These are phyloP conservation scores for Tinamus guttatus DNA, from an alignment of 2,113 vertebrate genomes.

Conservation along the genomic window DNA sequence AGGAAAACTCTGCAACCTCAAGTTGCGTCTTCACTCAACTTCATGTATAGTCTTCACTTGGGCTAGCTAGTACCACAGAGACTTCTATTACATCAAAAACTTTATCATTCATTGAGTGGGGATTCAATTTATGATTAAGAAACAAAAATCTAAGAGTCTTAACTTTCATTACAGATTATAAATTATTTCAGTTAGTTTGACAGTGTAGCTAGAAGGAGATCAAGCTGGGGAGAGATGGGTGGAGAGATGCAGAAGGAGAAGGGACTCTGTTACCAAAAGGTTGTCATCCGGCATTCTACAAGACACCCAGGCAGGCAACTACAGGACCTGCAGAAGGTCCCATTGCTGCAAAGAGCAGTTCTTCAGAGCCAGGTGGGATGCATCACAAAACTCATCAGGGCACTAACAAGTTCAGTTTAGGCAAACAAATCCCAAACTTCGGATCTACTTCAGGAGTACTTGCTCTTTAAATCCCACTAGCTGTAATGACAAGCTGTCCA, in stretches of 20 bases:
- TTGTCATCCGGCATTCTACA: background rate
- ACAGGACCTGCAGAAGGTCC: background rate
- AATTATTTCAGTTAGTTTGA: background rate
- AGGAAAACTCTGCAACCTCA: background rate
- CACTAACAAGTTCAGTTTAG: background rate
- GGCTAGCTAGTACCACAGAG: background rate
- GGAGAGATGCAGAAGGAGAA: background rate
- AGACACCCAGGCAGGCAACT: background rate
- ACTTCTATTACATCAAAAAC: background rate
- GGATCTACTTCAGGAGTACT: background rate
- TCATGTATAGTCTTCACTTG: background rate
- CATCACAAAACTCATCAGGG: background rate
- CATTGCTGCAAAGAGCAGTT: background rate
- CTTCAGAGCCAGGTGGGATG: fast-evolving
- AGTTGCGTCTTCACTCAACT: background rate
- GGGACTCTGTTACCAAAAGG: background rate
- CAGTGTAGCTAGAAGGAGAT: background rate
- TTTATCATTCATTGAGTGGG: background rate
- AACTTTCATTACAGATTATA: background rate
- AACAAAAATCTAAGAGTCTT: background rate
- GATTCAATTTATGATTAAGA: background rate
- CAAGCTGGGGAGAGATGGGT: background rate
- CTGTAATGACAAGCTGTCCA: background rate
- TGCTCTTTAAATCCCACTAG: background rate
- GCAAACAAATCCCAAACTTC: background rate